phyloP scores from a whole-genome alignment of 2,888 invertebrate genomes.

The Macrophya alboannulata region DNA sequence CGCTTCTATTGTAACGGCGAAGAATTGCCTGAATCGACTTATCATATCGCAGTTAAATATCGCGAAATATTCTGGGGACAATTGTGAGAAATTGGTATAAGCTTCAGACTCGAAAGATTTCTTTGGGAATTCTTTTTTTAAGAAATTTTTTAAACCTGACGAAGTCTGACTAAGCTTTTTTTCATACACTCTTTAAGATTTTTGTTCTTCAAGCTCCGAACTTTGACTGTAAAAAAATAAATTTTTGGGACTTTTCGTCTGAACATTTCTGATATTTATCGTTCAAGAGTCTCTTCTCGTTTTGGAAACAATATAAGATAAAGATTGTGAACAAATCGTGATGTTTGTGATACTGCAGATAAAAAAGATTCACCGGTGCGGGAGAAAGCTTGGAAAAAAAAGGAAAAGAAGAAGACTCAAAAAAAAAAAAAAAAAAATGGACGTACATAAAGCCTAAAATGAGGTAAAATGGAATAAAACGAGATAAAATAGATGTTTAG shows the following conservation, averaged over 20 bases:
- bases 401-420: not conserved
- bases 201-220: not conserved
- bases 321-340: not conserved
- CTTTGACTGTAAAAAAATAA: not conserved
- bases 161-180: not conserved
- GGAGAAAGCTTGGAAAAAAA: not conserved
- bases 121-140: not conserved
- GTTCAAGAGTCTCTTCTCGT: not conserved
- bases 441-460: not conserved
- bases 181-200: not conserved
- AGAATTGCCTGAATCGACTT: not conserved
- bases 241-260: not conserved
- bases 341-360: not conserved
- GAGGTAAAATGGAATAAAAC: not conserved
- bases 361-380: not conserved
- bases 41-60: not conserved
- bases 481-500: not conserved
- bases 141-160: not conserved
- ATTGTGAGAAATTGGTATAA: not conserved
- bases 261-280: not conserved
- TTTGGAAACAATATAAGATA: not conserved
- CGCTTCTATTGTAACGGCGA: not conserved
- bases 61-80: not conserved
- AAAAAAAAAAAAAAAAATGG: not conserved
- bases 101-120: not conserved